Conservation (phyloP, 2,797 vertebrate genomes). For the Numenius phaeopus region DNA sequence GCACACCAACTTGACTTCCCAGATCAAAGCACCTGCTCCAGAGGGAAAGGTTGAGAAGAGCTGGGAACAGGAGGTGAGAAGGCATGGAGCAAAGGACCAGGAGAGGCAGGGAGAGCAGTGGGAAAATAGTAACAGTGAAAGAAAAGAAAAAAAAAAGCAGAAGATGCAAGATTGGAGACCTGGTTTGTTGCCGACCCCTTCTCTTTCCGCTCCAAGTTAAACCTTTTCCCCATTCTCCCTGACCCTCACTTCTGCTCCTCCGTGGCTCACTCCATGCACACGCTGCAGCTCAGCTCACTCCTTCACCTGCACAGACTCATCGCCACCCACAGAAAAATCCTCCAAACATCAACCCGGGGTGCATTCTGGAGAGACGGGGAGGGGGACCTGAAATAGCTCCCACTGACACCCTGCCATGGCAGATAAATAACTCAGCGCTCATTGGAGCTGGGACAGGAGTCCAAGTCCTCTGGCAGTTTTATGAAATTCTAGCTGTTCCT, state of each 20-base stretch:
- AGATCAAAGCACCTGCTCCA: slow-evolving; percentile 17
- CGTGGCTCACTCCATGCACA: neutral
- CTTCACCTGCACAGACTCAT: slow-evolving; percentile 1
- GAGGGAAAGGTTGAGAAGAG: neutral
- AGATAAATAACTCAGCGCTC: neutral
- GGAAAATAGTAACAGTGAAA: neutral
- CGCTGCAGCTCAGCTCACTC: neutral
- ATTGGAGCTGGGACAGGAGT: neutral
- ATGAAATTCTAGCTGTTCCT: slow-evolving; percentile 44
- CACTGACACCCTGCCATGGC: neutral
- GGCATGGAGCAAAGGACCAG: neutral
- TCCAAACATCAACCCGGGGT: neutral
- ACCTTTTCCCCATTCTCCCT: neutral
- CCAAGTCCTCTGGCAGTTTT: slow-evolving; percentile 60
- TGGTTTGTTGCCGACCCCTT: neutral
- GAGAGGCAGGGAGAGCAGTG: neutral
- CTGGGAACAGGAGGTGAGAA: neutral
- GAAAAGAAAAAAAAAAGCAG: neutral
- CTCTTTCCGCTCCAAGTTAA: neutral
- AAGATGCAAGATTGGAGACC: neutral
- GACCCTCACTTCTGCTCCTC: neutral
- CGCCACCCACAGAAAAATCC: neutral
- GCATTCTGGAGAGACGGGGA: neutral
- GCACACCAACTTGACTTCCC: neutral
- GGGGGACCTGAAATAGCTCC: neutral